Conservation (phyloP, 2,113 vertebrate species). For the Silurus meridionalis region DNA sequence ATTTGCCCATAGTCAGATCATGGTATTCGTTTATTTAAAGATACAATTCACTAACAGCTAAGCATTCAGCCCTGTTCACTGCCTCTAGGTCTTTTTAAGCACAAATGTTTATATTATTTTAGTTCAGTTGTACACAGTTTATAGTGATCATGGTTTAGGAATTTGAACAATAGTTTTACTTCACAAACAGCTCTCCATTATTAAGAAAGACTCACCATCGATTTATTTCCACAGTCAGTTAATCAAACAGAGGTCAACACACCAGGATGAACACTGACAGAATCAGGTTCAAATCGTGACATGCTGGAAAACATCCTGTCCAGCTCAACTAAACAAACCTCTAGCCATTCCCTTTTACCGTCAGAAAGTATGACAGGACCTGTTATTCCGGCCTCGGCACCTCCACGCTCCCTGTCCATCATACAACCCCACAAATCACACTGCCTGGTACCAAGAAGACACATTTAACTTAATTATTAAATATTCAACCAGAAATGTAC, state of each 20-base stretch:
- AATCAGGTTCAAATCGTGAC: constrained; percentile 41
- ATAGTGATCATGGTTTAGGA: not conserved
- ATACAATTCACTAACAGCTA: not conserved
- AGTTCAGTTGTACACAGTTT: not conserved
- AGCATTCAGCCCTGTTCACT: not conserved
- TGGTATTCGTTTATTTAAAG: not conserved
- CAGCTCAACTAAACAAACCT: constrained; percentile 39
- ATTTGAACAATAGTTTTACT: not conserved
- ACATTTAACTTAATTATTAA: not conserved
- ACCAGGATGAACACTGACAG: constrained; percentile 12
- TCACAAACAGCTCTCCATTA: not conserved
- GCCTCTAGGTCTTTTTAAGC: not conserved
- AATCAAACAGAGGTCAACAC: not conserved
- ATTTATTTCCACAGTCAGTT: constrained; percentile 6
- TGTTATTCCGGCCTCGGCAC: not conserved
- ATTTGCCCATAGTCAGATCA: not conserved
- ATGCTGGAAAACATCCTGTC: constrained; percentile 38
- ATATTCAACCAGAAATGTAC: not conserved
- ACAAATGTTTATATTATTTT: not conserved
- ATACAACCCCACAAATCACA: constrained; percentile 2
- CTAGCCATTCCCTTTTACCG: not conserved
- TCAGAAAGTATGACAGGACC: constrained; percentile 6
- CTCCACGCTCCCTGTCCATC: constrained; percentile 8
- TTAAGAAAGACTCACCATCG: not conserved
- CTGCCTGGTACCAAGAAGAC: not conserved